Evolutionary conservation across 2,113 vertebrate species (phyloP), one percentile per base, ranked within the genome.

Genomic region (Xenopus laevis): DNA sequence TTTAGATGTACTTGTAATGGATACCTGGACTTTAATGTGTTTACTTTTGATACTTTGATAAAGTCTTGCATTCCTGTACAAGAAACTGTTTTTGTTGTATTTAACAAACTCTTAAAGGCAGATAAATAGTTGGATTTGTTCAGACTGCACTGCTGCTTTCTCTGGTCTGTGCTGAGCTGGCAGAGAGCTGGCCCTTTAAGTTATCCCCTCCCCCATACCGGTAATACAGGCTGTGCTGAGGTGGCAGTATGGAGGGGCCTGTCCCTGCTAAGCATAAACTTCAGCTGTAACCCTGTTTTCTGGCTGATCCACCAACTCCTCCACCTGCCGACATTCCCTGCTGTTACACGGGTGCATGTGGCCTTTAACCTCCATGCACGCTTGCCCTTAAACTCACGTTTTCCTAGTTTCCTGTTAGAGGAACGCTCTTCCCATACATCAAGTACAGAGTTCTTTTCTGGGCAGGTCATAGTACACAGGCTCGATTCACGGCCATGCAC

Each of bases 221-320:
- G 74, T 77, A 77, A 77, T 77, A 58, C 74, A 70, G 74, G 59
- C 74, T 64, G 66, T 77, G 74, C 74, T 77, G 74, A 77, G 74
- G 74, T 77, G 74, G 74, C 74, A 77, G 74, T 77, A 77, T 59
- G 16, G 66, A 70, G 74, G 74, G 66, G 74, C 74, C 60, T 77
- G 74, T 77, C 74, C 67, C 67, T 77, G 65, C 58, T 71, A 27
- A 68, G 50, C 66, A 68, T 52, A 55, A 68, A 68, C 66, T 50
- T 68, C 66, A 21, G 65, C 73, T 59, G 47, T 74, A 13, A 66
- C 64, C 20, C 20, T 13, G 59, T 59, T 77, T 30, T 3, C 1
- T 17, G 45, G n/a, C 21, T 53, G 46, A 53, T 33, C 66, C 40
- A 52, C 27, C 65, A 68, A 27, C 57, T 68, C n/a, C 72, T 50